These are phyloP conservation scores for Takifugu ocellatus DNA, from an alignment of 2,797 vertebrate genomes.

Conservation along the genomic window DNA sequence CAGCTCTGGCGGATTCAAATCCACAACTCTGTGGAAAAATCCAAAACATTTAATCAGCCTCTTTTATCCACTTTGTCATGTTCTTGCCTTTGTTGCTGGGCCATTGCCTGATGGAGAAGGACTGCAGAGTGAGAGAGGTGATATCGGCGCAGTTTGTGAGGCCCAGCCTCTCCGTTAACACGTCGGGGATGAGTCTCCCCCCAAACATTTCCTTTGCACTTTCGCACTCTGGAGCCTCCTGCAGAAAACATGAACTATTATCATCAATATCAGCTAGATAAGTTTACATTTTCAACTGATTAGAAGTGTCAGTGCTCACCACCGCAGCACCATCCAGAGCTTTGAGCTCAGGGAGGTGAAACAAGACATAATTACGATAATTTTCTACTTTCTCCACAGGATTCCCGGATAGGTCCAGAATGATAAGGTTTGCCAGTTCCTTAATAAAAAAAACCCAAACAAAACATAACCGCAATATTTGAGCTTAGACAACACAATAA, in stretches of 20 bases:
- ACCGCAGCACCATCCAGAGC: conserved; percentile 83
- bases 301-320: conserved; percentile 45
- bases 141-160: conserved; percentile 81
- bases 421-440: conserved; percentile 81
- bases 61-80: not conserved
- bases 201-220: conserved; percentile 84
- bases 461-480: not conserved
- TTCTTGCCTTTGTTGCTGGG: not conserved
- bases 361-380: conserved; percentile 84
- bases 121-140: conserved; percentile 77
- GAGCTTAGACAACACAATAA: conserved; percentile 2
- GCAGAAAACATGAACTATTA: conserved; percentile 20
- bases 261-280: not conserved
- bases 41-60: not conserved
- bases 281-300: not conserved
- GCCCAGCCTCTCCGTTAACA: conserved; percentile 84
- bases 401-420: conserved; percentile 84
- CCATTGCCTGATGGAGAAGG: conserved; percentile 80
- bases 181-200: conserved; percentile 84
- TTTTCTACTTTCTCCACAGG: conserved; percentile 80
- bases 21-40: conserved; percentile 69
- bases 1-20: conserved; percentile 75
- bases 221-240: conserved; percentile 82
- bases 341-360: conserved; percentile 83
- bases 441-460: conserved; percentile 30